phyloP scores from a whole-genome alignment of 2,797 vertebrate species.

The Meriones psammophilus region DNA sequence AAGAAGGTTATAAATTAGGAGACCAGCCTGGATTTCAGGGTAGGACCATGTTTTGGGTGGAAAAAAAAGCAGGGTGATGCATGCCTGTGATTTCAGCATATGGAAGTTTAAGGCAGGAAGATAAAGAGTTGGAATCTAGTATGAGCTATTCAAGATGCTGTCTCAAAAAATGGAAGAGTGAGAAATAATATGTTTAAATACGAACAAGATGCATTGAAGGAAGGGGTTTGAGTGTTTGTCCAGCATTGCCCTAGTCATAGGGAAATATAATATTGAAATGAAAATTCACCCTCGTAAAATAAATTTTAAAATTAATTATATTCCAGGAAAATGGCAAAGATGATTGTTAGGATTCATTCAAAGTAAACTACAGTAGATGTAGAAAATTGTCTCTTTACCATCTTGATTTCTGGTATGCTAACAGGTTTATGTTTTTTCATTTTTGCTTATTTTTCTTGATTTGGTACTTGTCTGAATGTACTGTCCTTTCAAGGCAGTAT shows the following conservation, averaged over 20 bases:
- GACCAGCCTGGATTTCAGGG: neutral
- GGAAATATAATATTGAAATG: neutral
- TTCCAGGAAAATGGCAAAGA: neutral
- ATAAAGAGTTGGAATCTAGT: neutral
- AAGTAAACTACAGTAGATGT: neutral
- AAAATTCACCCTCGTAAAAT: neutral
- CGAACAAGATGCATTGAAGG: neutral
- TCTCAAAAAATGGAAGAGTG: neutral
- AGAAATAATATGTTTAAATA: neutral
- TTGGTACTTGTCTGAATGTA: neutral
- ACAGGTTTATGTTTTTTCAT: neutral
- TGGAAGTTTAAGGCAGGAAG: neutral
- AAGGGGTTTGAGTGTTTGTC: neutral
- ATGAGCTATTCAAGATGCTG: neutral
- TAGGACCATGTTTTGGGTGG: neutral
- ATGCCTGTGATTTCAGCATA: neutral
- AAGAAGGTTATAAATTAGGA: neutral
- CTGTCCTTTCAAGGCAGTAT: neutral
- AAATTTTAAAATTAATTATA: neutral
- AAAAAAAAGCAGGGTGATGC: neutral
- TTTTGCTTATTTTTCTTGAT: neutral
- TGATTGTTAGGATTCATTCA: neutral
- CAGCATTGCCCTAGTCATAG: neutral
- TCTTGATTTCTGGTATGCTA: slow-evolving; percentile 5
- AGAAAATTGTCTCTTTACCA: neutral